These are phyloP conservation scores for Anneissia japonica DNA, from an alignment of 35 echinoderm and acorn worm genomes.

Conservation along the genomic window DNA sequence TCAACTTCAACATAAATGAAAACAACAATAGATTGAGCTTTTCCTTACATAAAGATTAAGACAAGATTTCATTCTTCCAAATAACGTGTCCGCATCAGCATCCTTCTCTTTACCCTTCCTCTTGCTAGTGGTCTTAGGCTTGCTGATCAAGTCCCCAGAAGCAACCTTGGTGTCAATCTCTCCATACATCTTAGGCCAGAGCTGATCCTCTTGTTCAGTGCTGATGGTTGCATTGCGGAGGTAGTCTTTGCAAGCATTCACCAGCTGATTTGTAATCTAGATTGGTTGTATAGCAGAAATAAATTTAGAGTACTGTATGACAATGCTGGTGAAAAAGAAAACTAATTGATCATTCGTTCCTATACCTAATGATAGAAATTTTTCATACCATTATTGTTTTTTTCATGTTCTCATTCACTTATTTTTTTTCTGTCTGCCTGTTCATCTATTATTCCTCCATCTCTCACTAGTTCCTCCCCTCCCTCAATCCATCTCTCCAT, in stretches of 20 bases:
- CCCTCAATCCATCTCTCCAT: too few species aligned
- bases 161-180: constrained; percentile 61
- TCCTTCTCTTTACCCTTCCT: constrained; percentile 50
- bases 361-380: not conserved
- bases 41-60: constrained; percentile 84
- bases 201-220: constrained; percentile 53
- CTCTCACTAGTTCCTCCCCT: too few species aligned
- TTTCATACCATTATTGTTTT: not conserved
- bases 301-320: not conserved
- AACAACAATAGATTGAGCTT: not conserved
- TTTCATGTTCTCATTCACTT: not conserved
- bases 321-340: not conserved
- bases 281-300: not conserved
- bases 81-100: constrained; percentile 58
- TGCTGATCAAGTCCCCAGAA: constrained; percentile 44
- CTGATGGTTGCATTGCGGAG: constrained; percentile 56
- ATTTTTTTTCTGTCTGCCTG: not conserved
- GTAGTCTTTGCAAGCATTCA: constrained; percentile 96
- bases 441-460: too few species aligned
- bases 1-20: not conserved
- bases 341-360: not conserved
- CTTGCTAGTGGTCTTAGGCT: constrained; percentile 17
- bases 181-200: constrained; percentile 83
- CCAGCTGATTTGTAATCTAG: constrained; percentile 94
- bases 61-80: constrained; percentile 90